These are phyloP conservation scores for Anoplopoma fimbria DNA, from an alignment of 2,113 vertebrate species.

Conservation along the genomic window DNA sequence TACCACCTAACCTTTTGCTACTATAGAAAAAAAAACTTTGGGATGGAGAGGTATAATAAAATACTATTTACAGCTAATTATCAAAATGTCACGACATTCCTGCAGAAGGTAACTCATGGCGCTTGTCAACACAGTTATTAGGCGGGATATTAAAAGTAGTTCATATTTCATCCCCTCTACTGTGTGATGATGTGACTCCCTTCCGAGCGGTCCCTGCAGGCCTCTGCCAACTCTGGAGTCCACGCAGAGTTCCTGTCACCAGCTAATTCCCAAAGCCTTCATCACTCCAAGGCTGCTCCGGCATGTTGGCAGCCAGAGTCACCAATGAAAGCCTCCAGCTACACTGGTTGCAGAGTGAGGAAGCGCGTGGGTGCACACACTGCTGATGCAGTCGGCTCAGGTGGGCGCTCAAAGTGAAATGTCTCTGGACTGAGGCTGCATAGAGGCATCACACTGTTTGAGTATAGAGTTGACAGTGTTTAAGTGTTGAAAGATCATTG, in stretches of 20 bases:
- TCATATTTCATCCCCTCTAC: conserved; percentile 75
- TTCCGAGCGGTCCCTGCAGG: background rate
- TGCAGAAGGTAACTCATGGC: conserved; percentile 68
- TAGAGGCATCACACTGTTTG: background rate
- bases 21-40: conserved; percentile 54
- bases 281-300: conserved; percentile 36
- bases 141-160: conserved; percentile 73
- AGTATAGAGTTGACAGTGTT: background rate
- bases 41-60: conserved; percentile 65
- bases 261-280: conserved; percentile 54
- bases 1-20: conserved; percentile 74
- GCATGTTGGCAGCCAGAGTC: conserved; percentile 46
- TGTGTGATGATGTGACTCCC: conserved; percentile 11
- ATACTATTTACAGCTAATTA: conserved; percentile 81
- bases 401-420: background rate
- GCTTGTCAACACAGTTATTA: conserved; percentile 83
- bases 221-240: conserved; percentile 45
- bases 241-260: conserved; percentile 54
- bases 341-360: conserved; percentile 32
- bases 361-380: conserved; percentile 19
- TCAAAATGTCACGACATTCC: conserved; percentile 82
- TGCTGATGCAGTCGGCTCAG: conserved; percentile 10
- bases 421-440: conserved; percentile 3
- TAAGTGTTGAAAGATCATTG: too few relatives aligned
- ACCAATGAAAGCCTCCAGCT: conserved; percentile 23